Percentiles rank a stretch among this genome's conserved stretches.
phyloP scores from a whole-genome alignment of 2,113 vertebrate species.

The Crotalus tigris region DNA sequence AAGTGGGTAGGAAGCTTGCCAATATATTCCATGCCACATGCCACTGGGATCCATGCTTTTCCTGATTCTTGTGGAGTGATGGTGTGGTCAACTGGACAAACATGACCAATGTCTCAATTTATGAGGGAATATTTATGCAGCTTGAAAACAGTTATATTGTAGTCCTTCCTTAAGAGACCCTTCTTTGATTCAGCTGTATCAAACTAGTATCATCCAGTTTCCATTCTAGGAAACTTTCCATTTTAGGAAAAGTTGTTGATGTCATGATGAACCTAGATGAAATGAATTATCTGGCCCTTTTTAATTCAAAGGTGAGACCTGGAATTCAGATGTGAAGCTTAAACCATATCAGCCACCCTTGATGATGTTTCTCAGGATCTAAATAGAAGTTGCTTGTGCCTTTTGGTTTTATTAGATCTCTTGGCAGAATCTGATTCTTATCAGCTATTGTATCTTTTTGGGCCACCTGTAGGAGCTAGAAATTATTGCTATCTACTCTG shows the following conservation, averaged over 20 bases:
- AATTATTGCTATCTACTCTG: background rate
- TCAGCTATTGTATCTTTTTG: background rate
- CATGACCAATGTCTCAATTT: background rate
- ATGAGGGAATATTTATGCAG: background rate
- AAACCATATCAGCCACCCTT: background rate
- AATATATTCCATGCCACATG: background rate
- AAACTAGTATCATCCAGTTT: background rate
- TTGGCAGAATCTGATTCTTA: background rate
- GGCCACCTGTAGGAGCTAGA: background rate
- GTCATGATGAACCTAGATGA: background rate
- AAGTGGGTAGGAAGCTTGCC: background rate
- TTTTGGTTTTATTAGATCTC: background rate
- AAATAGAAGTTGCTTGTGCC: background rate
- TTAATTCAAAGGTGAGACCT: background rate
- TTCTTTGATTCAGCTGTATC: background rate
- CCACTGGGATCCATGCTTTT: background rate
- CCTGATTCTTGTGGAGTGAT: background rate
- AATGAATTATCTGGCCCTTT: background rate
- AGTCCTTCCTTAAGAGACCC: background rate
- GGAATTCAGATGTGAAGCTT: background rate
- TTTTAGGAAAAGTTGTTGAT: background rate
- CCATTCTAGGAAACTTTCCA: background rate
- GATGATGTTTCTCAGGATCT: background rate
- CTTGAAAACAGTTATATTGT: background rate
- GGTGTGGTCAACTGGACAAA: background rate